Base-by-base conservation (phyloP, 1,140 invertebrate species). In the Magallana angulata region DNA sequence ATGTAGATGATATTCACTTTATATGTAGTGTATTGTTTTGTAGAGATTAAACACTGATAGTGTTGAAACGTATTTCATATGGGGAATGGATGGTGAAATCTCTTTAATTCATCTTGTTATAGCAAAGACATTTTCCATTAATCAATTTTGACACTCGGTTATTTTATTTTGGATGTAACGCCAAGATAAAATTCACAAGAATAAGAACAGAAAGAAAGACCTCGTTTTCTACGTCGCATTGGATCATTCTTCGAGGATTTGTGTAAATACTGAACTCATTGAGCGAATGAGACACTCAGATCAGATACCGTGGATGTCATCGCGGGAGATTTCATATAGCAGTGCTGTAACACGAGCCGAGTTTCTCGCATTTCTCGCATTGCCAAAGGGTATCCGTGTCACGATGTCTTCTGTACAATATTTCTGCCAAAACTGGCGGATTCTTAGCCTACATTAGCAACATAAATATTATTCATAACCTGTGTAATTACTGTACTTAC, bases 361-460 rank as follows among this genome's bases (percentile, higher is more conserved):
- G 68, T 14, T 30, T 76, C 68, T 76, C 68, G 36, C 68, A 76
- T 76, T 30, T 76, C 68, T 76, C 68, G 36, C 68, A 76, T 76
- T 76, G 68, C 68, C 68, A 11, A 30, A 30, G 36, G 68, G 68
- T 76, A 76, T 76, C 68, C 36, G 68, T 76, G 68, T 76, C 68
- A 76, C 8, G 7, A 24, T 24, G 24, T 30, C 68, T 76, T 76
- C 68, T 30, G 68, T 30, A 76, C 68, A 18, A 76, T 12, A 9
- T 48, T 48, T 48, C 36, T 48, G 36, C 36, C 36, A 48, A 48
- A 48, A 48, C 36, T 48, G 36, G 5, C 36, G 36, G 1, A 48
- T 48, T 48, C 36, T 48, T 48, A 48, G 36, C 36, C 36, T 48
- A 48, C 36, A 48, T 48, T 48, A 48, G 36, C 36, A 48, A 48